Evolutionary conservation across 2,888 invertebrate genomes (phyloP), one percentile per base, ranked within the genome.

Genomic region (Ceraclea dissimilis): DNA sequence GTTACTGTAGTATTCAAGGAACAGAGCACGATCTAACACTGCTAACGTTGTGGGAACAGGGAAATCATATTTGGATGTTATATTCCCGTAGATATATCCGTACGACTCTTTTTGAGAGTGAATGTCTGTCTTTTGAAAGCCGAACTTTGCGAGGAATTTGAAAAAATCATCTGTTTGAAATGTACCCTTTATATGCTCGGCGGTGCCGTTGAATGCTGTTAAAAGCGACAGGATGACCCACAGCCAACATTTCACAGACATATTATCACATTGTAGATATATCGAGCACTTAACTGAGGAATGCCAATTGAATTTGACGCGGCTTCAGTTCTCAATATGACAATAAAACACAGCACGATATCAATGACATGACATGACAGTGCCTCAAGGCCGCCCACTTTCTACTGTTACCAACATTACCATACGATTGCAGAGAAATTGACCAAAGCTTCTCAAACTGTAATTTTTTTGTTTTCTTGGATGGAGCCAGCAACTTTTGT

Each of bases 31-130:
- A 70, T 95, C 93, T 63, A 96, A 78, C 11, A 96, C 90, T n/a
- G 93, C 92, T 63, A 96, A 82, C 16, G 92, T 93, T 34, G 90
- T 79, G 11, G 84, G 84, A 62, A 79, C 79, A 57, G 80, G 78
- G 66, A 87, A 84, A 55, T 81, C 77, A 49, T 79, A 75, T 62
- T 76, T 79, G 0, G 90, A 82, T 21, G 95, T 93, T 49, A 97
- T 84, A 71, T 97, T 97, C 13, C 98, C 98, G 70, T 93, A 98
- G 65, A 98, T 93, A 72, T 92, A 97, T 49, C 97, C 97, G 72
- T 89, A 88, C 63, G 94, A 92, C 67, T 90, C 86, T 65, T 85
- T 86, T 66, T 86, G 84, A 64, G 87, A 85, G 70, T 92, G 88
- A 46, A 86, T 81, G 71, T 93, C 92, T 13, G 96, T 95, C 74